Evolutionary conservation across 92 coral and sea anemone genomes (phyloP), one percentile per base, ranked within the genome.

Genomic region (Epizoanthus ramosus): DNA sequence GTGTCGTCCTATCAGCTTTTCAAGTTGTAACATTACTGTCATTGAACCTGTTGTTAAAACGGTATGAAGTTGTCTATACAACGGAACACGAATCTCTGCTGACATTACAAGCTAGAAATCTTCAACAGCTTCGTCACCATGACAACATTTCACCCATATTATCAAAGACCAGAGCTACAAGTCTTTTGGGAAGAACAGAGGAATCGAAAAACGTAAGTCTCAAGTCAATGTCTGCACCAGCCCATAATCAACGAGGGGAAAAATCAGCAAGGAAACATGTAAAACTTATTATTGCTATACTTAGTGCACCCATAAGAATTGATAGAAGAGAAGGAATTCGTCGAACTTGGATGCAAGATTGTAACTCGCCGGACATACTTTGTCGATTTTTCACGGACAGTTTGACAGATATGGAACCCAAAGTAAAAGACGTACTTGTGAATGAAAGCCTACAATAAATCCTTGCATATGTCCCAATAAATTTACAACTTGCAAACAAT

Each of bases 371-470:
- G 9, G 91, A 88, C 53, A 92, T 92, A 63, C 87, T 93, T 10
- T 96, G 98, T 71, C 85, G 98, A 39, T 94, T 96, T 74, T 96
- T 94, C 74, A 94, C 99, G 52, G 99, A 96, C 75, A 76, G 89
- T 10, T 74, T 91, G 39, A 23, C 86, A 8, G 91, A 89, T 45
- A 85, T 93, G 91, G 87, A 84, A 35, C 93, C 91, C 21, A 57
- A 80, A 1, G 92, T 88, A 21, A 88, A 73, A 73, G 61, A 68
- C 17, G 95, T 80, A 17, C 61, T 93, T 53, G 76, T 74, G 16
- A 81, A 91, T 12, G 98, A 93, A 74, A 91, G 91, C 56, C 31
- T 77, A 28, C 75, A 41, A n/a, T n/a, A n/a, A n/a, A n/a, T n/a
- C n/a, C n/a, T n/a, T n/a, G n/a, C n/a, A n/a, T n/a, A n/a, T n/a